These are phyloP conservation scores for Boloria euphrosyne DNA, from an alignment of 2,888 invertebrate genomes.

Conservation along the genomic window DNA sequence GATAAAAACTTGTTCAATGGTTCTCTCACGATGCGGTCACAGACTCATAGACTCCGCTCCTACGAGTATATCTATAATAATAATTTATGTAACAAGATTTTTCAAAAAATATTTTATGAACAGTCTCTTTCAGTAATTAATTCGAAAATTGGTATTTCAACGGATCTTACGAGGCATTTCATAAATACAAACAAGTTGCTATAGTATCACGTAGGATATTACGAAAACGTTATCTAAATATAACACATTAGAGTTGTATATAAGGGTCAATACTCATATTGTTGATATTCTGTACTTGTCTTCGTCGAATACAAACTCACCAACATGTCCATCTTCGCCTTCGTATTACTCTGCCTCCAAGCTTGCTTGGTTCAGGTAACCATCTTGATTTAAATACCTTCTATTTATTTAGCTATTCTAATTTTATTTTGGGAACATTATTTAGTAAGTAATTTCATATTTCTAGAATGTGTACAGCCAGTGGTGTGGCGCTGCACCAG, in stretches of 20 bases:
- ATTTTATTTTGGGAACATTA: neutral
- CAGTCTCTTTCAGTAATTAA: no score
- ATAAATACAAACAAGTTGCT: no score
- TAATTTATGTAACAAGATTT: no score
- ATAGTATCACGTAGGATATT: neutral
- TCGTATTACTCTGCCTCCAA: constrained; percentile 51
- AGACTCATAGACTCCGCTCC: no score
- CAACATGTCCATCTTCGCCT: constrained; percentile 49
- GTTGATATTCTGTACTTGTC: constrained; percentile 23
- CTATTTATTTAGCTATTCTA: neutral
- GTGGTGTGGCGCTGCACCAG: constrained; percentile 37
- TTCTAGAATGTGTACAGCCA: constrained; percentile 41
- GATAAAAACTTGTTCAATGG: no score
- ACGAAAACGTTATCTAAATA: constrained; percentile 5
- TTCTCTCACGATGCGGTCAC: no score
- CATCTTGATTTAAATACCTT: neutral
- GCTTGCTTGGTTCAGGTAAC: constrained; percentile 54
- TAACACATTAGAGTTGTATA: constrained; percentile 19
- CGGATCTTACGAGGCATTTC: no score
- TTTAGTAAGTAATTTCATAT: constrained; percentile 1
- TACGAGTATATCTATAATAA: no score
- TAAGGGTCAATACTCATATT: constrained; percentile 29
- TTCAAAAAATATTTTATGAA: no score
- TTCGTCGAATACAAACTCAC: constrained; percentile 24
- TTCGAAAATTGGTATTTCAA: no score